Percentiles rank a stretch among this genome's conserved stretches.
Conservation (phyloP, 1,140 invertebrate species). For the Drosophila orosa region DNA sequence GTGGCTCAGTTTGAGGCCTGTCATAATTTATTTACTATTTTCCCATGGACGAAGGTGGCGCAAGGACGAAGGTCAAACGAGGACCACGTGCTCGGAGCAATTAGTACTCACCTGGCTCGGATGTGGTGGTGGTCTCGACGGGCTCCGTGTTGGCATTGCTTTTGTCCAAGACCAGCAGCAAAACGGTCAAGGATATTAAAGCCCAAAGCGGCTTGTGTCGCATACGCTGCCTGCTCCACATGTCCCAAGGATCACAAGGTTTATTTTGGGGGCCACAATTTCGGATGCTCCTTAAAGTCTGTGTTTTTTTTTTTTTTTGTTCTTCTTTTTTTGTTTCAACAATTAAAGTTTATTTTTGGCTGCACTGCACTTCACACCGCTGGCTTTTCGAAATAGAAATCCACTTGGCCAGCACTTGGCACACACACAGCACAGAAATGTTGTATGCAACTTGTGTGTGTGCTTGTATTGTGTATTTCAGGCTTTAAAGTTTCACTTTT, state of each 20-base stretch:
- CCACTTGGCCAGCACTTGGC: slow-evolving; percentile 53
- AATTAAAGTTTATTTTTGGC: slow-evolving; percentile 12
- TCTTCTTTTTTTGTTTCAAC: not conserved
- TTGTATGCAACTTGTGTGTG: slow-evolving; percentile 9
- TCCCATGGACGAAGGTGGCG: slow-evolving; percentile 2
- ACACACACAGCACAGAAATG: slow-evolving; percentile 9
- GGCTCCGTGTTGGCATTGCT: slow-evolving; percentile 74
- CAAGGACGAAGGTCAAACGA: slow-evolving; percentile 59
- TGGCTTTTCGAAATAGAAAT: slow-evolving; percentile 64
- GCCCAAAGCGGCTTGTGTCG: slow-evolving; percentile 78
- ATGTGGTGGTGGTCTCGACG: slow-evolving; percentile 69
- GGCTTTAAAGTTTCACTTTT: slow-evolving; percentile 73
- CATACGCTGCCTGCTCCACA: slow-evolving; percentile 71
- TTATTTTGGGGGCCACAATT: slow-evolving; percentile 17
- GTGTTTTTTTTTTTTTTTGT: not conserved
- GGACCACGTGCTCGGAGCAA: slow-evolving; percentile 25
- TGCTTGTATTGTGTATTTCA: slow-evolving; percentile 7
- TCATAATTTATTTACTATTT: slow-evolving; percentile 52
- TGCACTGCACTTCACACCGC: slow-evolving; percentile 48
- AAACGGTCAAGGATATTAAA: slow-evolving; percentile 73
- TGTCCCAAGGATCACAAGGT: slow-evolving; percentile 47
- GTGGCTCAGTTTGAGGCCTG: slow-evolving; percentile 50
- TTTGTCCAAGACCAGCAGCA: slow-evolving; percentile 74
- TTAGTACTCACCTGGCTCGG: slow-evolving; percentile 76
- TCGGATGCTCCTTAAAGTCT: slow-evolving; percentile 13